phyloP scores from a whole-genome alignment of 30 jellyfish, hydroid and myxozoan species.

The Turritopsis rubra region DNA sequence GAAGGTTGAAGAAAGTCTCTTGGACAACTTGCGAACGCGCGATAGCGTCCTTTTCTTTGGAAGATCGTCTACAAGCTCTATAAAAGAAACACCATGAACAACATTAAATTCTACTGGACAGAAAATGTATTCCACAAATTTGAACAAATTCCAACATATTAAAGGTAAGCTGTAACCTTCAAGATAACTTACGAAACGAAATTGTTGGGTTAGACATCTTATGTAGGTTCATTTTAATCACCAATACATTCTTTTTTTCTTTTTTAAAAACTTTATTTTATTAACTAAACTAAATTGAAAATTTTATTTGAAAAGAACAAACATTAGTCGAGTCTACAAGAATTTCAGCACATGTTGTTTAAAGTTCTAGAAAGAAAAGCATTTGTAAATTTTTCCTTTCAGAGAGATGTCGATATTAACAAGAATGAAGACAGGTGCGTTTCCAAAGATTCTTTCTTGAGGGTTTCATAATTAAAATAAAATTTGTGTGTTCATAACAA shows the following conservation, averaged over 20 bases:
- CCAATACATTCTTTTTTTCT: too few relatives aligned
- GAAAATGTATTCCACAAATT: too few relatives aligned
- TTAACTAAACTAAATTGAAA: not conserved
- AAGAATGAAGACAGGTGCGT: not conserved
- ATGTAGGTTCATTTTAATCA: too few relatives aligned
- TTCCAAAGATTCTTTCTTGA: too few relatives aligned
- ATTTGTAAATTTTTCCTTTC: not conserved
- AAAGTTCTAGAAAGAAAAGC: not conserved
- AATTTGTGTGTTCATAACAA: not conserved
- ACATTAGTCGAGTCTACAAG: not conserved
- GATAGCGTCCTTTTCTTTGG: slow-evolving; percentile 41
- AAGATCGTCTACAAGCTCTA: slow-evolving; percentile 16
- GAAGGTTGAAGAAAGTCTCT: slow-evolving; percentile 52
- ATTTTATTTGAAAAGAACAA: not conserved
- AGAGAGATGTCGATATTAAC: not conserved
- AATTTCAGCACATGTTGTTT: not conserved
- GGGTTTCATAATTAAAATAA: too few relatives aligned
- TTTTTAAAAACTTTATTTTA: too few relatives aligned
- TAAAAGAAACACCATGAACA: not conserved
- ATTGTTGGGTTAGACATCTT: not conserved
- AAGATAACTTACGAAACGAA: not conserved
- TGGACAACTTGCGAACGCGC: slow-evolving; percentile 39
- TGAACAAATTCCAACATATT: too few relatives aligned
- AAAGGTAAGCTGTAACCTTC: not conserved
- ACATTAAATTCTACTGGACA: too few relatives aligned